Evolutionary conservation across 2,113 vertebrate genomes (phyloP).

Genomic region (Cnemophilus loriae): DNA sequence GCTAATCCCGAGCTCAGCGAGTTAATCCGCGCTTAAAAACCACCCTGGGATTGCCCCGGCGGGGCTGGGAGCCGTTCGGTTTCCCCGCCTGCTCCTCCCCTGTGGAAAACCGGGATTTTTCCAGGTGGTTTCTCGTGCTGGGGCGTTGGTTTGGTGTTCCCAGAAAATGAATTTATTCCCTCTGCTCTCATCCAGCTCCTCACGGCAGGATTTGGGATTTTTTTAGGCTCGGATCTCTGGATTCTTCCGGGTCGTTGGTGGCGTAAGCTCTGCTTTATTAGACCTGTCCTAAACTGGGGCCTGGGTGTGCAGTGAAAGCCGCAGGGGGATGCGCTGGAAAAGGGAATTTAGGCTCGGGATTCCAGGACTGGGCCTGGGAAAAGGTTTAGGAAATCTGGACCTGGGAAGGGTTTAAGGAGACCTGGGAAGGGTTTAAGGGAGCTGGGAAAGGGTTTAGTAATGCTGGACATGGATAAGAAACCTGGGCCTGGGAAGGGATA

Average conservation of each 20-base stretch:
- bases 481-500: too few relatives aligned
- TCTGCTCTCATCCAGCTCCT: neutral
- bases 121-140: neutral
- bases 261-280: too few relatives aligned
- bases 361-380: neutral
- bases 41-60: neutral
- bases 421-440: too few relatives aligned
- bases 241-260: too few relatives aligned
- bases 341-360: neutral
- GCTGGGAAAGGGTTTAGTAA: too few relatives aligned
- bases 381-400: too few relatives aligned
- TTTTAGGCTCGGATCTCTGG: neutral
- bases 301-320: neutral
- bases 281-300: neutral
- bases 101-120: neutral
- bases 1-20: neutral
- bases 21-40: neutral
- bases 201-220: neutral
- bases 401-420: too few relatives aligned
- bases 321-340: too few relatives aligned
- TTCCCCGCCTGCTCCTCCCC: neutral
- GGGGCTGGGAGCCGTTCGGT: neutral
- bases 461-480: too few relatives aligned
- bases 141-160: neutral
- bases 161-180: neutral